Evolutionary conservation across 2,113 vertebrate genomes (phyloP), one percentile per base, ranked within the genome.

Genomic region (Triplophysa siluroides): DNA sequence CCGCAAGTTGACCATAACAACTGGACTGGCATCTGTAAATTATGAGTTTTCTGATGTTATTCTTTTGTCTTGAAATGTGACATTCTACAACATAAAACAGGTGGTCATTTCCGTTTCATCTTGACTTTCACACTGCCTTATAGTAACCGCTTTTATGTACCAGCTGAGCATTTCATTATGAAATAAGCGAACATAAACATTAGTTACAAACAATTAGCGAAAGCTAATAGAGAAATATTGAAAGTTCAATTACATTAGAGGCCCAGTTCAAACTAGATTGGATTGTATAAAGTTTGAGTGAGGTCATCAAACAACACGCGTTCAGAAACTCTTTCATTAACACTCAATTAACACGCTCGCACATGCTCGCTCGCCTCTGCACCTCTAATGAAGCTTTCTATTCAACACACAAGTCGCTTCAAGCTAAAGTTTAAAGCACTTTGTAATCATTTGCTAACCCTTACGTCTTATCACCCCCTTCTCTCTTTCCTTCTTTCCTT

Each of bases 171-270:
- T 83, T 58, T 84, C 85, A 84, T 86, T 79, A 72, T 41, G 65
- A 66, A 70, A 56, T 68, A 62, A 72, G 38, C 82, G 80, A 61
- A 13, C 75, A 80, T 82, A 60, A 86, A 45, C 71, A 67, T 24
- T 68, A 73, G 81, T 78, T 52, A 82, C 80, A 29, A 47, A 77
- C 68, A 78, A 52, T 83, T 87, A 83, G 85, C 85, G 75, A 72
- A 83, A 83, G 65, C 60, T 60, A 78, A 86, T 65, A 67, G 65
- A 87, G 68, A 84, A 80, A 75, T 78, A 81, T 73, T 56, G 54
- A 54, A 71, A 2, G n/a, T 58, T 54, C 24, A 33, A 85, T 85
- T 83, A 80, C 78, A 68, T 29, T 76, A 69, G 45, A 83, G 63
- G 43, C 69, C 65, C 24, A 77, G 54, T 71, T 71, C 12, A 21